These are phyloP conservation scores for Seriola aureovittata DNA, from an alignment of 2,113 vertebrate genomes.

Conservation along the genomic window DNA sequence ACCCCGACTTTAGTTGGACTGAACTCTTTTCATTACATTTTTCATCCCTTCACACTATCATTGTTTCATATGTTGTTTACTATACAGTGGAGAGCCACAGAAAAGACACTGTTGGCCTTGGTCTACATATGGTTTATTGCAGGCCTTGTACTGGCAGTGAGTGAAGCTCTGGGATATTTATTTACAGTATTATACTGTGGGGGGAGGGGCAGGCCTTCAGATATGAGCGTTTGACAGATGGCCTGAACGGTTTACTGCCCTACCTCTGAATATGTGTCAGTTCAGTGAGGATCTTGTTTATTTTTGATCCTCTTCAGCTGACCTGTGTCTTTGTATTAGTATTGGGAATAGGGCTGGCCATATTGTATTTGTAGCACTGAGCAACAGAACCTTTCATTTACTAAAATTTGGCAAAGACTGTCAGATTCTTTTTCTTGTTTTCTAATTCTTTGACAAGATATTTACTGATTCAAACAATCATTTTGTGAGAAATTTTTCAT, in stretches of 20 bases:
- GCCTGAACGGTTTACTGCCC: constrained; percentile 54
- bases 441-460: not conserved
- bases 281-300: constrained; percentile 43
- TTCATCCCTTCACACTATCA: not conserved
- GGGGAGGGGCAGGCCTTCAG: constrained; percentile 52
- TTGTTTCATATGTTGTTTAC: not conserved
- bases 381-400: not conserved
- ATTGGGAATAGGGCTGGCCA: not conserved
- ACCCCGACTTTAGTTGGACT: not conserved
- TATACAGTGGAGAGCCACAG: not conserved
- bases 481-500: not conserved
- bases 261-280: constrained; percentile 71
- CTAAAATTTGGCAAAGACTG: not conserved
- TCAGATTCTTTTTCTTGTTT: not conserved
- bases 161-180: constrained; percentile 46
- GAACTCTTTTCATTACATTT: constrained; percentile 14
- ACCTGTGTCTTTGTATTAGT: constrained; percentile 24
- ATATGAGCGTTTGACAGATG: constrained; percentile 76
- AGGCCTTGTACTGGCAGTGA: constrained; percentile 1
- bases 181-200: constrained; percentile 33
- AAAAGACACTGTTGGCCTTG: not conserved
- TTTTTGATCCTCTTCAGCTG: constrained; percentile 23
- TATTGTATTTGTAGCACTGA: not conserved
- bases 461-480: not conserved
- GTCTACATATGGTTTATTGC: not conserved